Evolutionary conservation across 1,140 invertebrate genomes (phyloP), one percentile per base, ranked within the genome.

Genomic region (Ladona fulva): DNA sequence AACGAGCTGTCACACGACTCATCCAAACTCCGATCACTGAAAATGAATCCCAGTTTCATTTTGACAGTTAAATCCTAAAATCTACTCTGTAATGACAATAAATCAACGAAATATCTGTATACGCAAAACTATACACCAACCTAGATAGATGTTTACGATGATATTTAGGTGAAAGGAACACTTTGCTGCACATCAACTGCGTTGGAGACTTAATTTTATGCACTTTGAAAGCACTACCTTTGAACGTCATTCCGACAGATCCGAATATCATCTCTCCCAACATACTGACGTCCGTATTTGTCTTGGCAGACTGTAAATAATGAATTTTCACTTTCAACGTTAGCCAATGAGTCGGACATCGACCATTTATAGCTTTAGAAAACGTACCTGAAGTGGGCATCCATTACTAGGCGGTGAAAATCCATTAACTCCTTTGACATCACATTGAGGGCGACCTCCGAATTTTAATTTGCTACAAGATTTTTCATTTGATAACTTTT

Each of bases 251-350:
- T 0, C 93, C 92, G 37, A 94, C 92, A 3, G 93, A 91, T 3
- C 95, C 95, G 84, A 96, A 96, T 81, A 96, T 91, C 91, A 96
- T 94, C 88, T 96, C 95, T 80, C 93, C 92, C 80, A 96, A 85
- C 42, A 91, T 86, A 78, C 88, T 89, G 19, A 91, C 89, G 84
- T 96, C 94, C 74, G 89, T 86, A 80, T 88, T 85, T n/a, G 86
- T 84, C 75, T 84, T 81, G 25, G 82, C 79, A 76, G 83, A 22
- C 52, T 66, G 12, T 6, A 3, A 66, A 66, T 66, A 22, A 66
- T 84, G 14, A 11, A 73, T 59, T 59, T 59, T 25, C 25, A 24
- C 19, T 24, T 66, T 12, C 74, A 19, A 78, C 52, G 37, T 37
- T 1, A 59, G 22, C n/a, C 6, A 11, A 76, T 6, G 10, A 77